Evolutionary conservation across 2,797 vertebrate genomes (phyloP), one percentile per base, ranked within the genome.

Genomic region (Leucoraja ocellata): DNA sequence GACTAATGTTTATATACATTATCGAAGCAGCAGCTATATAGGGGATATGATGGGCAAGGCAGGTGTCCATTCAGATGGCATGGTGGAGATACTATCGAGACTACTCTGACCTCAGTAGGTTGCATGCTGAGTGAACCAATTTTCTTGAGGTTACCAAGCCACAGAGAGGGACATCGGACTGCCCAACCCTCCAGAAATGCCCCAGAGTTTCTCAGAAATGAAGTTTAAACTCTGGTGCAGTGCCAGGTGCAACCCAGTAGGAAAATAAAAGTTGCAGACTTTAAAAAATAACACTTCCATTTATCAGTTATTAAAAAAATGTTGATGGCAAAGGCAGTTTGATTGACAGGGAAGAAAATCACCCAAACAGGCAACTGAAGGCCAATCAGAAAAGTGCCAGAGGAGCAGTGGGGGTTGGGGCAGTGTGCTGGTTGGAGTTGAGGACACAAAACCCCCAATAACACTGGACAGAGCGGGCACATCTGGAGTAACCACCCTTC

Each of bases 1-100:
- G 71, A 46, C 71, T 92, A 46, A 92, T 92, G 90, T 32, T 58
- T 58, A 74, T 58, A 74, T 92, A 92, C 58, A 92, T 39, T 74
- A 58, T 21, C 28, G 71, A 76, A 76, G 71, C 68, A 74, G 90
- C 36, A 54, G 71, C 46, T 92, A 28, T 76, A 58, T 10, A 92
- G 71, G 23, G 65, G 68, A 36, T 91, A 65, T 46, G 36, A 9
- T 46, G 18, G 88, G 88, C 88, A 91, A 71, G 68, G 68, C 68
- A 91, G 88, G 88, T 46, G 68, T 25, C 68, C 32, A 73, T 74
- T 86, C 83, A 63, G 28, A 61, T 18, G 83, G 14, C 14, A 18
- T 9, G n/a, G 84, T 65, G n/a, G 14, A 68, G n/a, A 36, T 36
- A 68, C 61, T 5, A 68, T 68, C 6, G 18, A 10, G 77, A 32